Percentiles rank a stretch among this genome's conserved stretches.
phyloP scores from a whole-genome alignment of 2,797 vertebrate species.

The Aulostomus chinensis region DNA sequence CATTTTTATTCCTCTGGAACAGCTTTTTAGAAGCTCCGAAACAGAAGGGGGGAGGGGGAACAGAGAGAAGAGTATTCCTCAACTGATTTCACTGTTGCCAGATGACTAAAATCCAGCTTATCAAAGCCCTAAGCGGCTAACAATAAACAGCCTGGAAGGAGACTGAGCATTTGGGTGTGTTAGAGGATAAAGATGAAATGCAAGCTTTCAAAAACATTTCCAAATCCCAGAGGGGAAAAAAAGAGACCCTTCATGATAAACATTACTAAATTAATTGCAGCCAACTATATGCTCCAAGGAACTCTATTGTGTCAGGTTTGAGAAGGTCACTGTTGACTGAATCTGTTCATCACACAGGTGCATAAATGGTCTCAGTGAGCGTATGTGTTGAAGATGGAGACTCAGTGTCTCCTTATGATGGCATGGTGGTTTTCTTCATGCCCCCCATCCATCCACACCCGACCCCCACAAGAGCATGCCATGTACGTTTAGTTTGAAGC shows the following conservation, averaged over 20 bases:
- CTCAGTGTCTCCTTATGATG: no score
- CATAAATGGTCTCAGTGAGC: no score
- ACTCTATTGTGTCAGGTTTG: slow-evolving; percentile 40
- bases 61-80: slow-evolving; percentile 35
- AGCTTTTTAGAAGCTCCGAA: slow-evolving; percentile 33
- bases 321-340: slow-evolving; percentile 56
- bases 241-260: slow-evolving; percentile 37
- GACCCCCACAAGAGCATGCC: no score
- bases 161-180: slow-evolving; percentile 17
- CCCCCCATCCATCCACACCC: no score
- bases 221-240: slow-evolving; percentile 4
- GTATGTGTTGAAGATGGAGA: no score
- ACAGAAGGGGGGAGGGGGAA: slow-evolving; percentile 23
- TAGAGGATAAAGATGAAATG: slow-evolving; percentile 23
- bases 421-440: no score
- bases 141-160: slow-evolving; percentile 33
- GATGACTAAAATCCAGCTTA: slow-evolving; percentile 39
- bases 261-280: slow-evolving; percentile 55
- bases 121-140: slow-evolving; percentile 46
- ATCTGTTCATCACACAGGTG: slow-evolving; percentile 64
- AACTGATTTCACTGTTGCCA: slow-evolving; percentile 30
- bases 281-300: slow-evolving; percentile 47
- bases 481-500: no score
- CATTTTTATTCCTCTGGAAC: slow-evolving; percentile 30
- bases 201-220: slow-evolving; percentile 27